Evolutionary conservation across 2,797 vertebrate genomes (phyloP).

Genomic region (Manis crassicaudata): DNA sequence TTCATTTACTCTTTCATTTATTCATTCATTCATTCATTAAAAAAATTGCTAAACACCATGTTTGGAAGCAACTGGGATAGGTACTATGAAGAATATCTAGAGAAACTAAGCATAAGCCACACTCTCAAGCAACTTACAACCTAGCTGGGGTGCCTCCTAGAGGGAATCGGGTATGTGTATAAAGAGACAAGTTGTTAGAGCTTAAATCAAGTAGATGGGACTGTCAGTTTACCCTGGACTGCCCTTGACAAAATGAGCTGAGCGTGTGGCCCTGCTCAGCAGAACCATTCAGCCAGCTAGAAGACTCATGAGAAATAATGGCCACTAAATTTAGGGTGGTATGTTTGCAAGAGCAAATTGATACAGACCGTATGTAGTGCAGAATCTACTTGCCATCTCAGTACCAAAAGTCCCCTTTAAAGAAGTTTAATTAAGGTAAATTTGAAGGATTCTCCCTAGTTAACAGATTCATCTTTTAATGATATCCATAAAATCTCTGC

Average conservation of each 20-base stretch:
- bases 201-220: too few relatives aligned
- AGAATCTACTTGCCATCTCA: neutral
- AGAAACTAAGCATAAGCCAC: too few relatives aligned
- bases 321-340: neutral
- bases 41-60: neutral
- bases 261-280: neutral
- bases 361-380: neutral
- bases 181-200: too few relatives aligned
- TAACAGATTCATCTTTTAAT: neutral
- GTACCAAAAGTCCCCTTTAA: neutral
- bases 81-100: neutral
- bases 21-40: slow-evolving; percentile 1
- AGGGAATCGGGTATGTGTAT: too few relatives aligned
- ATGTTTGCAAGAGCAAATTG: neutral
- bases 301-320: neutral
- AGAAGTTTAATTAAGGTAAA: neutral
- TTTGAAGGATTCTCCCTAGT: neutral
- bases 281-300: neutral
- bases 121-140: too few relatives aligned
- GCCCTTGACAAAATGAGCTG: neutral
- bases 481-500: neutral
- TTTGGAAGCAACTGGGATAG: neutral
- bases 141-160: too few relatives aligned
- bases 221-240: too few relatives aligned
- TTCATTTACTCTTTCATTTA: neutral